These are phyloP conservation scores for Calonectris borealis DNA, from an alignment of 2,113 vertebrate genomes.

Conservation along the genomic window DNA sequence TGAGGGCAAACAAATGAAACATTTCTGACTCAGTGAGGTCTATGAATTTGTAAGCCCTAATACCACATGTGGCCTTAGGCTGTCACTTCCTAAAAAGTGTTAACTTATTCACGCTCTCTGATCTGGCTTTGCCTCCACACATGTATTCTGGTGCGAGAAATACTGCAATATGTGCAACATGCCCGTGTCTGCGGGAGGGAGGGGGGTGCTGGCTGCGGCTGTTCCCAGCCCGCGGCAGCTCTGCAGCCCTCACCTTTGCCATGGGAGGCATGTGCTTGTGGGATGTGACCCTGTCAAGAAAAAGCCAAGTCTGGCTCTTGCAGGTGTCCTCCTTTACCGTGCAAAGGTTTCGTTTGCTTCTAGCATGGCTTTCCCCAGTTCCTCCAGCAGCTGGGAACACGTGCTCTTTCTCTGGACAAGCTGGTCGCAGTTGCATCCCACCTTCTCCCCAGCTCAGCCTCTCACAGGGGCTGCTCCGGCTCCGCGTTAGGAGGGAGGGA, in stretches of 20 bases:
- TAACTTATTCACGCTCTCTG: background rate
- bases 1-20: background rate
- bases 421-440: background rate
- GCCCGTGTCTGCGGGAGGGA: accelerated
- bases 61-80: background rate
- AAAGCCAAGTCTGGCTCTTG: background rate
- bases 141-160: background rate
- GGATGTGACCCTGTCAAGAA: too few relatives aligned
- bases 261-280: too few relatives aligned
- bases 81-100: background rate
- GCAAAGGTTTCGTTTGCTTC: background rate
- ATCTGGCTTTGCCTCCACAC: background rate
- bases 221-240: background rate
- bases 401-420: background rate
- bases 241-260: background rate
- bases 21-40: background rate
- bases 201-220: background rate
- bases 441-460: background rate
- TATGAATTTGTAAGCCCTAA: background rate
- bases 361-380: background rate
- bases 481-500: background rate
- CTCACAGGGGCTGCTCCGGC: accelerated
- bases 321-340: background rate
- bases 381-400: background rate
- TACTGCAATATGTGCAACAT: accelerated